A percentile compares a stretch with the other conserved stretches of the same genome.
These are phyloP conservation scores for Nymphicus hollandicus DNA, from an alignment of 2,113 vertebrate genomes.

Conservation along the genomic window DNA sequence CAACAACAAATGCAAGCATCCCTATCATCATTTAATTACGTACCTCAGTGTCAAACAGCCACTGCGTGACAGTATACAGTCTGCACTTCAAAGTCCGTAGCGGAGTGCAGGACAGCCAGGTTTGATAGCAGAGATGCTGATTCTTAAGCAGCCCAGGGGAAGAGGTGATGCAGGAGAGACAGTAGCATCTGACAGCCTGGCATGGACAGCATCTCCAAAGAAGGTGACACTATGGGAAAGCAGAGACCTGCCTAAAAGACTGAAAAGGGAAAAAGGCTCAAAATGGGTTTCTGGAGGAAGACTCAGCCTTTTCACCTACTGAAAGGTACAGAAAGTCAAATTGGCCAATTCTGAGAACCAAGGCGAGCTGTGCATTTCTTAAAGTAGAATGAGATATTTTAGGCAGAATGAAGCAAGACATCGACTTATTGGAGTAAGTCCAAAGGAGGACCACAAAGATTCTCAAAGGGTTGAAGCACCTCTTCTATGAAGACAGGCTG, in stretches of 20 bases:
- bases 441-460: neutral
- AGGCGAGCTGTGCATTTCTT: neutral
- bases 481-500: neutral
- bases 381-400: neutral
- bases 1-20: neutral
- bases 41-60: neutral
- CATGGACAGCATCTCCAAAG: neutral
- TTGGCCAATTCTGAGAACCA: neutral
- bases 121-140: neutral
- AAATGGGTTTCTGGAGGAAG: neutral
- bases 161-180: rapidly evolving
- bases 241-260: neutral
- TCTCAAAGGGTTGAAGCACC: neutral
- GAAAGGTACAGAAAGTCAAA: neutral
- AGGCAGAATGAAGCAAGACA: neutral
- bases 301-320: neutral
- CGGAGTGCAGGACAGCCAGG: neutral
- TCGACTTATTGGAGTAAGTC: neutral
- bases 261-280: neutral
- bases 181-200: neutral
- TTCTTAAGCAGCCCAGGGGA: neutral
- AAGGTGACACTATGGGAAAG: neutral
- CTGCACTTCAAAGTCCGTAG: neutral
- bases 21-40: neutral
- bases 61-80: neutral